Percentiles rank a stretch among this genome's conserved stretches.
Evolutionary conservation across 2,113 vertebrate genomes (phyloP).

Genomic region (Atrichornis clamosus): DNA sequence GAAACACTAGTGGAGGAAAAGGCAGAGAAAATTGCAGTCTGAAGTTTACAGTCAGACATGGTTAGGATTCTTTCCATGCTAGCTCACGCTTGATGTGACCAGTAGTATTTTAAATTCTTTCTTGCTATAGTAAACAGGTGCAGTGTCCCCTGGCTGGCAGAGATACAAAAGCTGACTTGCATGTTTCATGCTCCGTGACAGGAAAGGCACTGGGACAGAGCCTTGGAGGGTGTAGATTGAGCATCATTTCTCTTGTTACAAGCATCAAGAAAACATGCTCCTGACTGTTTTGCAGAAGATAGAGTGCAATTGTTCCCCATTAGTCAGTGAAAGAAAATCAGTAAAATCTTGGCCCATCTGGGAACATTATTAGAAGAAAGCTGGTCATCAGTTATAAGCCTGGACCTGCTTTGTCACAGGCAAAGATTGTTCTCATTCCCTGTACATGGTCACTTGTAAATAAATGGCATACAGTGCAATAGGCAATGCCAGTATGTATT

Average conservation of each 20-base stretch:
- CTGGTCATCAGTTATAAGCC: neutral
- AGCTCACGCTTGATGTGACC: neutral
- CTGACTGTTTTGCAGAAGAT: neutral
- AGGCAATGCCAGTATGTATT: neutral
- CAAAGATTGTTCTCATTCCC: neutral
- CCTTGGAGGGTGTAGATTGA: neutral
- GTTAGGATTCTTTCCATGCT: conserved; percentile 6
- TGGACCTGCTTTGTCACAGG: neutral
- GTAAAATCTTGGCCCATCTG: neutral
- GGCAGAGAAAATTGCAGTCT: neutral
- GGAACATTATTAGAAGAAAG: neutral
- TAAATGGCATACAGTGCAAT: neutral
- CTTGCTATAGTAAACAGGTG: neutral
- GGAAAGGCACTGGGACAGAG: neutral
- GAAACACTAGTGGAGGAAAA: neutral
- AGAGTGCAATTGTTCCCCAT: neutral
- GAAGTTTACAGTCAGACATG: neutral
- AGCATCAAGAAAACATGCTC: neutral
- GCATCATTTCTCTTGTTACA: neutral
- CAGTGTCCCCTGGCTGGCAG: neutral
- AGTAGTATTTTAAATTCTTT: neutral
- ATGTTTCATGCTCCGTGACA: neutral
- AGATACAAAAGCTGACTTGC: conserved; percentile 6
- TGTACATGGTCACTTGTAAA: neutral
- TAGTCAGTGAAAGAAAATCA: neutral